phyloP scores from a whole-genome alignment of 2,113 vertebrate genomes.

The Gorsachius goisagi region DNA sequence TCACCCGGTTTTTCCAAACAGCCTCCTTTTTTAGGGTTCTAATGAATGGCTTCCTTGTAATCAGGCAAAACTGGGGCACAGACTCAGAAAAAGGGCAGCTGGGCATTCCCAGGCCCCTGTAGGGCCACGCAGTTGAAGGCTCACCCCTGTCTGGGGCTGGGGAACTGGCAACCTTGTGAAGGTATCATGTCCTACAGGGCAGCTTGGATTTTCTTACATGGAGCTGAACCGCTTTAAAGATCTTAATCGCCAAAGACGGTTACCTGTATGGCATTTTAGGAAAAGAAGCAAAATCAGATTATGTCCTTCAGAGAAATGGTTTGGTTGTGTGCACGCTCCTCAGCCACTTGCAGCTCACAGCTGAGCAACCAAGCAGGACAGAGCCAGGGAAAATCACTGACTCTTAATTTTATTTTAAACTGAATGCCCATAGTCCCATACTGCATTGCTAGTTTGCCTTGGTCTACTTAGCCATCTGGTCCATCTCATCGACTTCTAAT shows the following conservation, averaged over 20 bases:
- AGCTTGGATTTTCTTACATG: neutral
- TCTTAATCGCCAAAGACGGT: neutral
- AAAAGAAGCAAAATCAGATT: neutral
- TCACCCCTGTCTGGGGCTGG: neutral
- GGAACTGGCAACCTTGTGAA: neutral
- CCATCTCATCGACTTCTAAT: neutral
- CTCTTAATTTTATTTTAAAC: neutral
- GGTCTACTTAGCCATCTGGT: neutral
- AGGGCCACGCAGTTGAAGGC: rapidly evolving
- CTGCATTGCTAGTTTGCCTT: neutral
- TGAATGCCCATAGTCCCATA: neutral
- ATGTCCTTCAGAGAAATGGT: neutral
- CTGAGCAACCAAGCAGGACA: neutral
- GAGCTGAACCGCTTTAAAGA: neutral
- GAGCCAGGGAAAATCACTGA: neutral
- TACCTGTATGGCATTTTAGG: neutral
- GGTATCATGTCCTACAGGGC: neutral
- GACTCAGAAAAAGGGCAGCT: neutral
- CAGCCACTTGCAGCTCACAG: neutral
- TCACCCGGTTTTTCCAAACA: neutral
- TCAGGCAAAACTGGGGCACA: neutral
- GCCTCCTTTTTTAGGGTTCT: rapidly evolving
- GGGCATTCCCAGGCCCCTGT: neutral
- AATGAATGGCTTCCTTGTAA: neutral
- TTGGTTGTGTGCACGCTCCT: neutral